Evolutionary conservation across 2,888 invertebrate species (phyloP).

Genomic region (Thumatha senex): DNA sequence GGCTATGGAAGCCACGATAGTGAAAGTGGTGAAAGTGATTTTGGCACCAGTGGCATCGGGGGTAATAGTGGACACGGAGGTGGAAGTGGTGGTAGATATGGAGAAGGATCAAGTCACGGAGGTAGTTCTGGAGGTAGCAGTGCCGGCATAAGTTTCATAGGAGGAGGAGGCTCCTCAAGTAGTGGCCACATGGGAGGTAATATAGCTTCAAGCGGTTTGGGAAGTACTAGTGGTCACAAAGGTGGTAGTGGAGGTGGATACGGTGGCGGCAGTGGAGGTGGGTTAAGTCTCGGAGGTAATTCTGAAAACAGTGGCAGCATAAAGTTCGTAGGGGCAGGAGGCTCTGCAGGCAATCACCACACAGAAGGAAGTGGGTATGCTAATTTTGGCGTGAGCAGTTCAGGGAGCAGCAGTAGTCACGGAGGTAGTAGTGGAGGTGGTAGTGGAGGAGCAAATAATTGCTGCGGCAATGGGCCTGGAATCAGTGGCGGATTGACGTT

Average conservation of each 20-base stretch:
- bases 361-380: not conserved
- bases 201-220: not conserved
- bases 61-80: conserved; percentile 37
- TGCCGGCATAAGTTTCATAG: not conserved
- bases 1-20: conserved; percentile 25
- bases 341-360: not conserved
- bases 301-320: not conserved
- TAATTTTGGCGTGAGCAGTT: too few relatives aligned
- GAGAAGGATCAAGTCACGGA: not conserved
- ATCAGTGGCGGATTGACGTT: not conserved
- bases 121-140: not conserved
- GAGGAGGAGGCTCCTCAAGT: not conserved
- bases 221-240: not conserved
- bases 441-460: conserved; percentile 16
- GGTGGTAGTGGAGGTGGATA: not conserved
- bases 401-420: not conserved
- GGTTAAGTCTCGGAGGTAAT: too few relatives aligned
- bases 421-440: not conserved
- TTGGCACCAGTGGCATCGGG: conserved; percentile 19
- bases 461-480: too few relatives aligned
- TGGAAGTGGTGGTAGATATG: conserved; percentile 3
- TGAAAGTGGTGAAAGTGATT: conserved; percentile 14
- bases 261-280: too few relatives aligned
- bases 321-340: not conserved
- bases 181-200: not conserved